Conservation (phyloP, 2,797 vertebrate genomes). For the Sebastes itinus region DNA sequence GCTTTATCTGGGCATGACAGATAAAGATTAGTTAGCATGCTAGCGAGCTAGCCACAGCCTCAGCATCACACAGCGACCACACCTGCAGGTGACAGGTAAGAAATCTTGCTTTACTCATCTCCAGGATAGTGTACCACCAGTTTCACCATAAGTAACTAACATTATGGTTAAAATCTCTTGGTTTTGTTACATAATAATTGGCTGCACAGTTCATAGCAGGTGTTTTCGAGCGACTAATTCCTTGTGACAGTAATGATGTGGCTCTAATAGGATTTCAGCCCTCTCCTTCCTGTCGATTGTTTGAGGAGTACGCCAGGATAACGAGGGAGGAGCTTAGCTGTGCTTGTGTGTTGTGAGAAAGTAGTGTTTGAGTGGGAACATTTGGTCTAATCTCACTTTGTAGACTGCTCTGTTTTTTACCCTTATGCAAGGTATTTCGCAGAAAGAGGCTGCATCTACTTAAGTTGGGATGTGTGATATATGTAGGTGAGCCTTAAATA, state of each 20-base stretch:
- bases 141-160: background rate
- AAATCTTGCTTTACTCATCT: background rate
- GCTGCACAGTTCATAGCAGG: constrained; percentile 44
- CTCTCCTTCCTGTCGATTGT: constrained; percentile 69
- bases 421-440: background rate
- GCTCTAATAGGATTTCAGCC: constrained; percentile 79
- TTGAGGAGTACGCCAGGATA: constrained; percentile 47
- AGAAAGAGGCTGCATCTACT: background rate
- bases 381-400: constrained; percentile 30
- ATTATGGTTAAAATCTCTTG: background rate
- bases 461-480: background rate
- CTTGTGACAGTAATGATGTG: constrained; percentile 76
- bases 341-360: constrained; percentile 19
- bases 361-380: constrained; percentile 15
- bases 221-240: constrained; percentile 71
- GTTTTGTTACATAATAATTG: constrained; percentile 26
- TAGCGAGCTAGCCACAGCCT: constrained; percentile 50
- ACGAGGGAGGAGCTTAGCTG: constrained; percentile 41
- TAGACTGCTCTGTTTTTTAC: background rate
- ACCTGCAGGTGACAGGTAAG: constrained; percentile 67
- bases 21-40: constrained; percentile 77
- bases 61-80: constrained; percentile 55
- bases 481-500: background rate
- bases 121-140: background rate
- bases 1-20: constrained; percentile 47